phyloP scores from a whole-genome alignment of 2,113 vertebrate genomes.

The Dasyornis broadbenti region DNA sequence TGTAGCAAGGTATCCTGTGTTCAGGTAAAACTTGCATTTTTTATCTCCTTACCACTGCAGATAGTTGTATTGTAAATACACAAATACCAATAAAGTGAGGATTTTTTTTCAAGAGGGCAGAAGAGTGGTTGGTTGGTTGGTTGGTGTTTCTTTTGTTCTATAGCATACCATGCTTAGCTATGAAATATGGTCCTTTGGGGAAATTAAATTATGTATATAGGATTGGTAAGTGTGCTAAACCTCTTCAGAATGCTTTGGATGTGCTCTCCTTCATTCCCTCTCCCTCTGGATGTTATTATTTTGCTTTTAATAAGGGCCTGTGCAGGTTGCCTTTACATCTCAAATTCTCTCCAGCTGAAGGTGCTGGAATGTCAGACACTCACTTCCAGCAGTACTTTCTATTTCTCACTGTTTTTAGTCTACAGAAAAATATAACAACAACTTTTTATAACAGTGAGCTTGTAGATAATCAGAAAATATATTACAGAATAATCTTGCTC shows the following conservation, averaged over 20 bases:
- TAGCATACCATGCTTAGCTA: neutral
- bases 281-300: slow-evolving; percentile 17
- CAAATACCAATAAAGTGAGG: neutral
- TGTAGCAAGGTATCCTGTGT: neutral
- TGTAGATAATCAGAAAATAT: slow-evolving; percentile 25
- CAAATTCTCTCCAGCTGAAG: slow-evolving; percentile 1
- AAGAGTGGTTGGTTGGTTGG: neutral
- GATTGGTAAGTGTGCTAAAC: neutral
- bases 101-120: neutral
- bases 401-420: neutral
- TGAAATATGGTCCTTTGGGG: neutral
- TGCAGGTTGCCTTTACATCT: neutral
- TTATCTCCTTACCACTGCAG: neutral
- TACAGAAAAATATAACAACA: neutral
- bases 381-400: neutral
- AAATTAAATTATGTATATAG: slow-evolving; percentile 30
- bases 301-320: neutral
- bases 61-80: neutral
- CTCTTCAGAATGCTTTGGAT: slow-evolving; percentile 7
- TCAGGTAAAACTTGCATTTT: neutral
- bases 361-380: neutral
- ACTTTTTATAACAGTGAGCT: neutral
- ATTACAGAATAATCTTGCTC: neutral
- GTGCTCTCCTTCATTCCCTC: neutral
- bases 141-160: neutral